Percentiles rank a stretch among this genome's conserved stretches.
Conservation (phyloP, 1,140 invertebrate species). For the Zaprionus ornatus region DNA sequence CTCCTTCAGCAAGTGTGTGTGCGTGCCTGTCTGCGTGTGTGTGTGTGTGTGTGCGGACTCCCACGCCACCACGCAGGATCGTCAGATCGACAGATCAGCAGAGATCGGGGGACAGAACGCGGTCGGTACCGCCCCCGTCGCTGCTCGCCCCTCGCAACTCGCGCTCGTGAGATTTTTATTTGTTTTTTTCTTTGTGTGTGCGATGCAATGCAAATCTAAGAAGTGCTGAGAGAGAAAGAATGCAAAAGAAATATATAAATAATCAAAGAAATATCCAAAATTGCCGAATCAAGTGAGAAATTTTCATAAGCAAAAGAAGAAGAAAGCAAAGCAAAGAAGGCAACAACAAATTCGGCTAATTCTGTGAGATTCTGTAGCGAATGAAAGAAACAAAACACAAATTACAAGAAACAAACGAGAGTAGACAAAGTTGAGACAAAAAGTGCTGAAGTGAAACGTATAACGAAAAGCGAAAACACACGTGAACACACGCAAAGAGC, state of each 20-base stretch:
- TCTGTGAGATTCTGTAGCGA: too few species aligned
- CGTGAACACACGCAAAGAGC: slow-evolving; percentile 37
- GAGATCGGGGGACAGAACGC: slow-evolving; percentile 7
- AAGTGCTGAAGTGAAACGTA: slow-evolving; percentile 5
- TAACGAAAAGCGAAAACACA: slow-evolving; percentile 16
- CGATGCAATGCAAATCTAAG: slow-evolving; percentile 22
- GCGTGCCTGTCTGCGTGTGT: slow-evolving; percentile 13
- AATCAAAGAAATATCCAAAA: too few species aligned
- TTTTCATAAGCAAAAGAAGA: too few species aligned
- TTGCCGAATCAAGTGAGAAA: too few species aligned
- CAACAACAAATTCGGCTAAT: too few species aligned
- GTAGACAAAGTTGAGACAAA: slow-evolving; percentile 1
- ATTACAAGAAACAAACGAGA: slow-evolving; percentile 12
- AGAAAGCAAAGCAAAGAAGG: too few species aligned
- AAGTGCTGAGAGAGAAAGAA: slow-evolving; percentile 15
- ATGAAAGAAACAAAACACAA: slow-evolving; percentile 16
- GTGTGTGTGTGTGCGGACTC: slow-evolving; percentile 28
- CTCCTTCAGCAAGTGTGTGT: background rate
- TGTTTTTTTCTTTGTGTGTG: slow-evolving; percentile 43
- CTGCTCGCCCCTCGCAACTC: too few species aligned
- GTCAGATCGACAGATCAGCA: background rate
- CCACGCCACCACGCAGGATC: slow-evolving; percentile 24
- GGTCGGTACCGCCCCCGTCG: too few species aligned
- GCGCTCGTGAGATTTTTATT: slow-evolving; percentile 4
- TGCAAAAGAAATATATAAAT: background rate